Evolutionary conservation across 2,888 invertebrate genomes (phyloP), one percentile per base, ranked within the genome.

Genomic region (Melikaiella ostensackeni): DNA sequence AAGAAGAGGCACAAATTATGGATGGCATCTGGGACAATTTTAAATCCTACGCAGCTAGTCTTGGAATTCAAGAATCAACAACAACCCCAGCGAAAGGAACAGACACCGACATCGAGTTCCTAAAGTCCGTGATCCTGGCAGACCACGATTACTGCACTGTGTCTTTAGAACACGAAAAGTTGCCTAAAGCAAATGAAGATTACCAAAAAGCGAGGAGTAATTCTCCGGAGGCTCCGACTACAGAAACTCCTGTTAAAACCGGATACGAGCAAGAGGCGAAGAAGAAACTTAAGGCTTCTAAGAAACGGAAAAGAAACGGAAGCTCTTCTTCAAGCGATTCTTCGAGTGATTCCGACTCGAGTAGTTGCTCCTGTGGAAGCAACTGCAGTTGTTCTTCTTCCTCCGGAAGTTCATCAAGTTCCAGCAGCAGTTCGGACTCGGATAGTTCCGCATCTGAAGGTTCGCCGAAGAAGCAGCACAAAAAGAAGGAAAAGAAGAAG

Each of bases 301-400:
- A 86, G 87, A 92, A 87, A 80, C 88, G 87, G 84, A 88, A 90
- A 86, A 84, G 82, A 76, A 88, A 83, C 61, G 92, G 91, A 42
- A 92, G 93, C 80, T 95, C 95, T 27, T 95, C 96, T 1, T 95
- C 96, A 0, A 96, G 95, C 87, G 95, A 94, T 85, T 96, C 96
- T 27, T 96, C 96, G 81, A 96, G 95, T 84, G 95, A 95, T 85
- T 95, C 95, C 81, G 95, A 94, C 84, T 95, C 96, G 1, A 93
- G 93, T 1, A 96, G 95, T 87, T 97, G 97, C 87, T 95, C 96
- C 0, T 97, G 97, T 88, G 96, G 96, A 5, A 95, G 96, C 0
- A 96, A 97, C 88, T 97, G 97, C 87, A 96, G 96, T 82, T 97
- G 97, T 88, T 95, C 95, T 74, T 94, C 95, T 75, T 95, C 95